A percentile compares a stretch with the other conserved stretches of the same genome.
Evolutionary conservation across 2,797 vertebrate genomes (phyloP).

Genomic region (Ciconia nigra): DNA sequence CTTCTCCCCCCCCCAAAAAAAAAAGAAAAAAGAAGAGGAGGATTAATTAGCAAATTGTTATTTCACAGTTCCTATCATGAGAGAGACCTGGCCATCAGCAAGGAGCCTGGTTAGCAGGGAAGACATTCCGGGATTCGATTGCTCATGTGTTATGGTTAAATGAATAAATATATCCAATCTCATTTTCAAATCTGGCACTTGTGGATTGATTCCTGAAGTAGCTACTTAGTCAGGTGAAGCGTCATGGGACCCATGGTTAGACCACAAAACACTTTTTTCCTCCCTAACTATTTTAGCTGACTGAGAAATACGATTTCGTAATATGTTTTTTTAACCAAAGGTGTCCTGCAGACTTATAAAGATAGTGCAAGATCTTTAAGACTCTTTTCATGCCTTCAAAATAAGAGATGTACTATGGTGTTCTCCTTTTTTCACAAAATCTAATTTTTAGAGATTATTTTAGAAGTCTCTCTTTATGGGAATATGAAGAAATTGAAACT

Average conservation of each 20-base stretch:
- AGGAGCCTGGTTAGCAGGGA: not conserved
- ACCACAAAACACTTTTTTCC: conserved; percentile 39
- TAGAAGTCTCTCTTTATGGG: not conserved
- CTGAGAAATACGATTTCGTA: not conserved
- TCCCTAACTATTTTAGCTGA: not conserved
- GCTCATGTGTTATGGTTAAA: conserved; percentile 27
- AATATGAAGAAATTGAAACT: not conserved
- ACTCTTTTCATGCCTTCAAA: not conserved
- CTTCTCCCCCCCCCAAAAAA: not conserved
- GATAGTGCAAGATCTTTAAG: not conserved
- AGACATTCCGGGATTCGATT: not conserved
- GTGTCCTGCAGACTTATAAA: not conserved
- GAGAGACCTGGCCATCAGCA: not conserved
- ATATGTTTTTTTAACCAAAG: conserved; percentile 36
- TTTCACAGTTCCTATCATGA: conserved; percentile 31
- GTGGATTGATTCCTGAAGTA: conserved; percentile 30
- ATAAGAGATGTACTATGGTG: not conserved
- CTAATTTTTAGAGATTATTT: not conserved
- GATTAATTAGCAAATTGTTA: not conserved
- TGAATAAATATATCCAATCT: conserved; percentile 24
- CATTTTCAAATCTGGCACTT: conserved; percentile 39
- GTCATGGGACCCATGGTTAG: conserved; percentile 29
- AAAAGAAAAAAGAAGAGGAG: not conserved
- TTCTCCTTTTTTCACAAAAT: not conserved
- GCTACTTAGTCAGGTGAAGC: conserved; percentile 22